A percentile compares a stretch with the other conserved stretches of the same genome.
Conservation (phyloP, 2,113 vertebrate genomes). For the Trinectes maculatus region DNA sequence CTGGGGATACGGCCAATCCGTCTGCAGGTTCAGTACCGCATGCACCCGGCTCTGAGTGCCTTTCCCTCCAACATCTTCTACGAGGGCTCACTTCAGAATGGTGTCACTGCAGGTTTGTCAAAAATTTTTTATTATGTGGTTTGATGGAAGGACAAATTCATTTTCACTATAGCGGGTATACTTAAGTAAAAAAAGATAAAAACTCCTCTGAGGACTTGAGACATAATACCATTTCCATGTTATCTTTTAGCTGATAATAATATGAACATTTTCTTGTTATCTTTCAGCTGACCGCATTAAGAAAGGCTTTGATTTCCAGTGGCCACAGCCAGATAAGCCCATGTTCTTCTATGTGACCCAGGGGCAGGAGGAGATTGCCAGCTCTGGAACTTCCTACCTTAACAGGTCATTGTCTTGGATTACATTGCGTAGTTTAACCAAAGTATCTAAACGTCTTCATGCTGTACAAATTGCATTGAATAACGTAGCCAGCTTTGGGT, state of each 20-base stretch:
- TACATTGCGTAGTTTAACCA: neutral
- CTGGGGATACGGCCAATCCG: constrained; percentile 98
- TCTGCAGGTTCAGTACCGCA: constrained; percentile 97
- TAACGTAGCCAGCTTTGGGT: neutral
- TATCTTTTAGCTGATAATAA: too few species aligned
- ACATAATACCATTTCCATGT: neutral
- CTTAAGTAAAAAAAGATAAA: neutral
- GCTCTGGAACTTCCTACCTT: constrained; percentile 97
- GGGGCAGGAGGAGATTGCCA: constrained; percentile 98
- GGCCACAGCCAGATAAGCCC: constrained; percentile 98
- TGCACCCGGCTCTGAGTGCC: constrained; percentile 97
- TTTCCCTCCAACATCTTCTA: constrained; percentile 99
- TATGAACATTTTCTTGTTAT: neutral
- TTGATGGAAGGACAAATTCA: neutral
- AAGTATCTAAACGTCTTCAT: neutral
- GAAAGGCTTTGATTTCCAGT: constrained; percentile 99
- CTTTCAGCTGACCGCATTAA: constrained; percentile 93
- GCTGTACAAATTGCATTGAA: neutral
- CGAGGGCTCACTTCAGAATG: constrained; percentile 96
- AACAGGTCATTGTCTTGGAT: constrained; percentile 85
- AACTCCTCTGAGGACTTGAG: neutral
- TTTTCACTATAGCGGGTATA: neutral
- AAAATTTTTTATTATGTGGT: constrained; percentile 6
- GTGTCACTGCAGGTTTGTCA: constrained; percentile 91
- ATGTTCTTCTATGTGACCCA: constrained; percentile 99